Evolutionary conservation across 2,113 vertebrate genomes (phyloP).

Genomic region (Dicrurus megarhynchus): DNA sequence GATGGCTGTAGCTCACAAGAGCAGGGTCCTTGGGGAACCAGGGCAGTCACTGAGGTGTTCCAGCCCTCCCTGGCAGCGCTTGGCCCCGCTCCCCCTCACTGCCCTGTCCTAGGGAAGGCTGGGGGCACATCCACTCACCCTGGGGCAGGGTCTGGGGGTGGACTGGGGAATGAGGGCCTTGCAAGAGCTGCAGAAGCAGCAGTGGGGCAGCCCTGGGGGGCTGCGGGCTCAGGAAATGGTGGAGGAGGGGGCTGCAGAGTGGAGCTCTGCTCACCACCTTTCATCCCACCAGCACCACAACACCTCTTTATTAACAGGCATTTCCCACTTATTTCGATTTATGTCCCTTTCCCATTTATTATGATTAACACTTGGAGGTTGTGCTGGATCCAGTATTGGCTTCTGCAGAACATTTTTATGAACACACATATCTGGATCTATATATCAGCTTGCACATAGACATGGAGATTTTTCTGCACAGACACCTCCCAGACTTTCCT

Average conservation of each 20-base stretch:
- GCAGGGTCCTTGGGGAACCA: not conserved
- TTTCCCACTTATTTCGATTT: not conserved
- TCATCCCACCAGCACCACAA: not conserved
- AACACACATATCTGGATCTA: not conserved
- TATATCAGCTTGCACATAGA: not conserved
- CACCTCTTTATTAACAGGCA: not conserved
- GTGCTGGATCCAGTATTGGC: not conserved
- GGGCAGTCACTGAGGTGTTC: not conserved
- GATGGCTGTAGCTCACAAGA: slow-evolving; percentile 21
- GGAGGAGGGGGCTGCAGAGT: not conserved
- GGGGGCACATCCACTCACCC: not conserved
- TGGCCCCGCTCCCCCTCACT: not conserved
- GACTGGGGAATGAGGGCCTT: not conserved
- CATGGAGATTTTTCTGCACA: not conserved
- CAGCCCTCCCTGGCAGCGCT: not conserved
- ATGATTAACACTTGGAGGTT: not conserved
- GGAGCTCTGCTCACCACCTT: not conserved
- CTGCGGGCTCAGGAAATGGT: not conserved
- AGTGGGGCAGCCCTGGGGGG: not conserved
- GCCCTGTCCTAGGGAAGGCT: fast-evolving
- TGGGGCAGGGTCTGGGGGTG: fast-evolving
- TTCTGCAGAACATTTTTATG: not conserved
- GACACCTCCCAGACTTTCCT: not conserved
- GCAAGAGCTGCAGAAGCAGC: not conserved
- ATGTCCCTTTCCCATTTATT: not conserved